phyloP scores from a whole-genome alignment of 2,113 vertebrate genomes.

The Oenanthe melanoleuca region DNA sequence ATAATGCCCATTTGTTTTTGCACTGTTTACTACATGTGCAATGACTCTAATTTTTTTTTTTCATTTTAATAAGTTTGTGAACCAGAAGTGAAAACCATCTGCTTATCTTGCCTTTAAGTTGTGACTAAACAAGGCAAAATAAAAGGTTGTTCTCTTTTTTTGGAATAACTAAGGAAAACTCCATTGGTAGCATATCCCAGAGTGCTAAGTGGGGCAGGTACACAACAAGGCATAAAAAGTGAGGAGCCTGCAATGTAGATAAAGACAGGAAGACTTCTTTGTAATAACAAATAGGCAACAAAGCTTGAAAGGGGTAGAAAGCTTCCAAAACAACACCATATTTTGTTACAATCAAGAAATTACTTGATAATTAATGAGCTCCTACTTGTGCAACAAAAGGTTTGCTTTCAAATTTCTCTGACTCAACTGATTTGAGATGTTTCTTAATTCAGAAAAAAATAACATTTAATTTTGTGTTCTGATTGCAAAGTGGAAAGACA shows the following conservation, averaged over 20 bases:
- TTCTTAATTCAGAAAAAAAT: neutral
- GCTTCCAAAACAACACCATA: neutral
- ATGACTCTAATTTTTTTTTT: neutral
- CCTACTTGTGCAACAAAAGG: neutral
- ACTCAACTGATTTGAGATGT: neutral
- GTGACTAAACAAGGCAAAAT: neutral
- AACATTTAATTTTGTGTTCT: neutral
- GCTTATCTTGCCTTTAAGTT: neutral
- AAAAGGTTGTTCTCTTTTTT: neutral
- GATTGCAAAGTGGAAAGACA: neutral
- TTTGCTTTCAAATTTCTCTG: neutral
- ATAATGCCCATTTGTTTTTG: neutral
- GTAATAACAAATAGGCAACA: neutral
- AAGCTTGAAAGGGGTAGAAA: neutral
- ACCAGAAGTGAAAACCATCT: neutral
- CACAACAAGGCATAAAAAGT: accelerated
- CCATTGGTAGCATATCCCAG: neutral
- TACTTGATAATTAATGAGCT: neutral
- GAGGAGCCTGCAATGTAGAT: neutral
- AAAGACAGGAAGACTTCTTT: neutral
- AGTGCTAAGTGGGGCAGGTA: neutral
- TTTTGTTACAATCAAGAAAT: neutral
- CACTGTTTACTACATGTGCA: neutral
- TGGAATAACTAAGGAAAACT: neutral
- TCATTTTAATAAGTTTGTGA: neutral